Percentiles rank a stretch among this genome's conserved stretches.
Conservation (phyloP, 2,888 invertebrate species). For the Agriopis marginaria region DNA sequence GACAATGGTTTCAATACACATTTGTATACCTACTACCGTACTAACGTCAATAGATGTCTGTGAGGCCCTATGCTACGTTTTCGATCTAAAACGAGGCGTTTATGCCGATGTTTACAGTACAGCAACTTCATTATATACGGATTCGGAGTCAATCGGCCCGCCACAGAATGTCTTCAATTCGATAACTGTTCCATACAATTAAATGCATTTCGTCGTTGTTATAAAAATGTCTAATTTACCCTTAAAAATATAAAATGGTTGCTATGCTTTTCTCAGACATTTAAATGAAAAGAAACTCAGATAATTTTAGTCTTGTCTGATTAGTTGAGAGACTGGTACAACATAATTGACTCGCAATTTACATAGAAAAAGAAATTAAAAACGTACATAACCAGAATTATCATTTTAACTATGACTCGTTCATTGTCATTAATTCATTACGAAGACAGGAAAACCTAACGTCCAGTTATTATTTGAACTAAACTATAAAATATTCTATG, state of each 20-base stretch:
- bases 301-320: too few relatives aligned
- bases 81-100: not conserved
- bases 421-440: slow-evolving; percentile 1
- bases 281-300: too few relatives aligned
- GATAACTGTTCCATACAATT: not conserved
- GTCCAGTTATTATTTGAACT: not conserved
- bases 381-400: not conserved
- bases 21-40: too few relatives aligned
- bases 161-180: not conserved
- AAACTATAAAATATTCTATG: not conserved
- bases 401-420: not conserved
- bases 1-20: slow-evolving; percentile 1
- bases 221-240: too few relatives aligned
- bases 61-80: not conserved
- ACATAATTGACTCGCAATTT: too few relatives aligned
- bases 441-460: not conserved
- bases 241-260: too few relatives aligned
- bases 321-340: too few relatives aligned
- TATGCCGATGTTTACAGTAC: not conserved
- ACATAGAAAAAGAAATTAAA: too few relatives aligned
- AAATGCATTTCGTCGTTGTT: too few relatives aligned
- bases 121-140: not conserved
- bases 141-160: too few relatives aligned
- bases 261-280: too few relatives aligned
- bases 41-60: not conserved